phyloP scores from a whole-genome alignment of 2,113 vertebrate species.

The Morphnarchus princeps region DNA sequence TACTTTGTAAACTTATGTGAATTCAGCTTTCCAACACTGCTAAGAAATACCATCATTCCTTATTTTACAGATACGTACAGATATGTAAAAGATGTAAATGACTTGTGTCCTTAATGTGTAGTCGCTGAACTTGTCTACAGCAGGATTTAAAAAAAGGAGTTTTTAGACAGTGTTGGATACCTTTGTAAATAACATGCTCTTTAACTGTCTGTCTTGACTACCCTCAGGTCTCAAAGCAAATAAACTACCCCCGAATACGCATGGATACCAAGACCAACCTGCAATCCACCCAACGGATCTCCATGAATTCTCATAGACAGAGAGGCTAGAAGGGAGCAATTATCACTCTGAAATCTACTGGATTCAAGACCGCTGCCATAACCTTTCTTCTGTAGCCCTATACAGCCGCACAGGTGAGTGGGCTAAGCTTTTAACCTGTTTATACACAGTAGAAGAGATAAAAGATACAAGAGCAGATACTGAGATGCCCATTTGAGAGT shows the following conservation, averaged over 20 bases:
- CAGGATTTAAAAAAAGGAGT: background rate
- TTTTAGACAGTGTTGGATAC: background rate
- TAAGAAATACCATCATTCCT: background rate
- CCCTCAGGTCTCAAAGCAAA: background rate
- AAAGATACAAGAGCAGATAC: background rate
- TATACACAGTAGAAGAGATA: background rate
- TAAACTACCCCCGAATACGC: rapidly evolving
- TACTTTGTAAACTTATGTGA: background rate
- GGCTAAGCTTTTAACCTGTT: background rate
- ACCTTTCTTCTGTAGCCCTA: rapidly evolving
- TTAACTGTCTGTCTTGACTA: background rate
- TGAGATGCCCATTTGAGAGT: background rate
- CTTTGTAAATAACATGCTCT: background rate
- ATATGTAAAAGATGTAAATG: background rate
- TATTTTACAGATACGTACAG: background rate
- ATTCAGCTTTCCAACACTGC: background rate
- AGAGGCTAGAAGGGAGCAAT: background rate
- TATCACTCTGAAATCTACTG: rapidly evolving
- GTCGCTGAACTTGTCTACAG: background rate
- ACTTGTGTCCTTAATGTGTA: rapidly evolving
- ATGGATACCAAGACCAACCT: background rate
- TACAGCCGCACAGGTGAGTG: background rate
- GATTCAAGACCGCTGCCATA: rapidly evolving
- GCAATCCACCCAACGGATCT: rapidly evolving
- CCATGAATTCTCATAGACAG: rapidly evolving